Evolutionary conservation across 2,113 vertebrate genomes (phyloP), one percentile per base, ranked within the genome.

Genomic region (Canis aureus): DNA sequence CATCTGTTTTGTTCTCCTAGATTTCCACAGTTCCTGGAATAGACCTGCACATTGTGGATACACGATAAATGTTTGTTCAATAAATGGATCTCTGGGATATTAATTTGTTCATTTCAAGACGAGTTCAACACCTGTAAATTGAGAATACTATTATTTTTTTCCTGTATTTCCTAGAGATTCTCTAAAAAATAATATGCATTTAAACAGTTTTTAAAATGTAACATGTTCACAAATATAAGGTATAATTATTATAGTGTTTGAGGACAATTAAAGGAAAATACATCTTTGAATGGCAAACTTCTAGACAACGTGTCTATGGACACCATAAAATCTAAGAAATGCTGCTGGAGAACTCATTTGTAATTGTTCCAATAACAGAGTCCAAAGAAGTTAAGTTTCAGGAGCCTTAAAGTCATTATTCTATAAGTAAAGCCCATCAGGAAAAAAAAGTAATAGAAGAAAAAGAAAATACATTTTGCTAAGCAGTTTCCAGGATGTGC

Each of bases 281-380:
- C 1, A n/a, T 38, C 22, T 98, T 86, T 93, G 91, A 98, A 93
- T 71, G 95, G 94, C 35, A 96, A 49, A 98, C 95, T 97, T 98
- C 94, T 96, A 98, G 97, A 98, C 89, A 97, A 81, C 27, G 35
- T 94, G 67, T 49, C 82, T 98, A 81, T 43, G 32, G 93, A 74
- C 84, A 88, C 84, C 86, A 90, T 51, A 96, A 97, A 96, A 96
- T 95, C 95, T 78, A 96, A 86, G 93, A 97, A 80, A 98, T 79
- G 59, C 73, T 98, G 86, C 97, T 98, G 96, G 79, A 98, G 64
- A 98, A 97, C 94, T 96, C 27, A 98, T 97, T 98, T 98, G 86
- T 91, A 97, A 87, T 97, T 96, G 2, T 93, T 97, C 53, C 67
- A 97, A 96, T 98, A 97, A 90, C 60, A 91, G 80, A 66, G 64